Evolutionary conservation across 2,113 vertebrate genomes (phyloP).

Genomic region (Chloropsis cyanopogon): DNA sequence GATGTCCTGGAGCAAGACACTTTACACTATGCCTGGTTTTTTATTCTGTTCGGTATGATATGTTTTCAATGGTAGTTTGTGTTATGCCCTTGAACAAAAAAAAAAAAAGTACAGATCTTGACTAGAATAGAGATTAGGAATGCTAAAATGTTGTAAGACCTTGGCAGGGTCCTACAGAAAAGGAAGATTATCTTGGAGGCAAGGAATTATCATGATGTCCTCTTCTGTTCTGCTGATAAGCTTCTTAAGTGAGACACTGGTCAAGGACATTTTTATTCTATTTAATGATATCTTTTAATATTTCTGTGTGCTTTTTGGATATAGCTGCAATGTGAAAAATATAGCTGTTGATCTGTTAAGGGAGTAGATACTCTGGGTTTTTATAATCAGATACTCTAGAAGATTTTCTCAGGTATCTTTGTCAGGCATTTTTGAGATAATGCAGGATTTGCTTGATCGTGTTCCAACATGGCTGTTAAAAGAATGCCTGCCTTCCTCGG

Average conservation of each 20-base stretch:
- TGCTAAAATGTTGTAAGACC: background rate
- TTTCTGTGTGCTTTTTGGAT: background rate
- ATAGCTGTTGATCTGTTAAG: background rate
- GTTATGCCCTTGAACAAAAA: background rate
- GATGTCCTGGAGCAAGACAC: background rate
- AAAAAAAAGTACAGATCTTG: background rate
- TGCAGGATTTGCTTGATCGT: slow-evolving; percentile 34
- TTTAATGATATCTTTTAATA: background rate
- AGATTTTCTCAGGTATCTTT: slow-evolving; percentile 36
- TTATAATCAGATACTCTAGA: background rate
- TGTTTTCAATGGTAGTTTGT: background rate
- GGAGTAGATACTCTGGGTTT: background rate
- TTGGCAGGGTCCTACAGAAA: background rate
- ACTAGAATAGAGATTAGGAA: background rate
- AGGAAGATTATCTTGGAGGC: background rate
- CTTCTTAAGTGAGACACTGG: background rate
- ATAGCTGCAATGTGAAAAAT: background rate
- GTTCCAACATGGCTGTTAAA: slow-evolving; percentile 35
- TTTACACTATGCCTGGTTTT: background rate
- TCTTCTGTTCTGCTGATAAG: slow-evolving; percentile 10
- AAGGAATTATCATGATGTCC: background rate
- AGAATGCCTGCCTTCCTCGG: slow-evolving; percentile 10
- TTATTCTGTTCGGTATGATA: background rate
- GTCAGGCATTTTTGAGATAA: slow-evolving; percentile 23
- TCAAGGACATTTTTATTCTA: background rate